Conservation (phyloP, 1,140 invertebrate species). For the Pomacea maculata region DNA sequence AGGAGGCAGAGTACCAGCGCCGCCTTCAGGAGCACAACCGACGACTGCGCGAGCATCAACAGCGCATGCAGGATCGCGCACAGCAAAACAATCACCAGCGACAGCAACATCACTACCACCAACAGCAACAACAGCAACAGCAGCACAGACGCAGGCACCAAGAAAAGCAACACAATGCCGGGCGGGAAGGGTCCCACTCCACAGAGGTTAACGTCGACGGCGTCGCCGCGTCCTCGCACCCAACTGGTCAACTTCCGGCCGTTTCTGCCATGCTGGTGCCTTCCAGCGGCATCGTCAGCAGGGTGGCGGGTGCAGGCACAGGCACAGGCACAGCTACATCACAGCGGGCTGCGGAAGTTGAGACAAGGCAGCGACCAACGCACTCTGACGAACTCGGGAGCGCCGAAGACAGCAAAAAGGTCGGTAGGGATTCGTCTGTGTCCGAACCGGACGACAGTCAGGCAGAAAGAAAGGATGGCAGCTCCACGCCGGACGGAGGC, state of each 20-base stretch:
- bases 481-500: too few relatives aligned
- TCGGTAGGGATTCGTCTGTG: too few relatives aligned
- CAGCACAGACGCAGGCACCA: background rate
- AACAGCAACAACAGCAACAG: background rate
- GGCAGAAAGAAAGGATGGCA: too few relatives aligned
- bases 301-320: background rate
- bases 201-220: background rate
- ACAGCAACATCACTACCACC: background rate
- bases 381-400: too few relatives aligned
- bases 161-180: background rate
- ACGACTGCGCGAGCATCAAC: background rate
- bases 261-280: background rate
- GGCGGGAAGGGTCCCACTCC: too few relatives aligned
- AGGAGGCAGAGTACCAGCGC: slow-evolving; percentile 17
- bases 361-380: background rate
- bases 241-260: background rate
- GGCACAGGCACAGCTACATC: background rate
- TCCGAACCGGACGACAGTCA: too few relatives aligned
- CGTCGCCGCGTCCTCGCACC: background rate
- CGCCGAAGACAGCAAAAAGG: too few relatives aligned
- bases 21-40: slow-evolving; percentile 20
- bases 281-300: background rate
- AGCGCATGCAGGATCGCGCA: background rate
- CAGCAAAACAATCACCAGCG: background rate
- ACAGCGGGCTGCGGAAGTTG: background rate